Percentiles rank a stretch among this genome's conserved stretches.
These are phyloP conservation scores for Callinectes sapidus DNA, from an alignment of 2,888 invertebrate species.

Conservation along the genomic window DNA sequence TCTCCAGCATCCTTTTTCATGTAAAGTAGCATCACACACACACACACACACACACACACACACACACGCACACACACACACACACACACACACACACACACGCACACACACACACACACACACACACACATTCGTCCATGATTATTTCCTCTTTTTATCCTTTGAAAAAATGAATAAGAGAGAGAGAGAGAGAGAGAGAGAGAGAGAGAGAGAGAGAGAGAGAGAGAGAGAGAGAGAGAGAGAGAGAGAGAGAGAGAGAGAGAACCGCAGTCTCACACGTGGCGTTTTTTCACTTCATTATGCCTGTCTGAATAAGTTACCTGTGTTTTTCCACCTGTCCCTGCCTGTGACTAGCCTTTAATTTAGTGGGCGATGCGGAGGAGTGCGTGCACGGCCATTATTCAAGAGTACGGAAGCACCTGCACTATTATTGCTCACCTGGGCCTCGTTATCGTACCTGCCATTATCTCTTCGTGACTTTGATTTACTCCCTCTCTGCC, in stretches of 20 bases:
- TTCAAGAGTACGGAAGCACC: background rate
- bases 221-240: background rate
- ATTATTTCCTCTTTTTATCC: no score
- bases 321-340: slow-evolving; percentile 5
- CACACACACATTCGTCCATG: background rate
- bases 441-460: background rate
- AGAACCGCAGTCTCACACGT: background rate
- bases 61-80: background rate
- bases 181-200: slow-evolving; percentile 41
- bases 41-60: background rate
- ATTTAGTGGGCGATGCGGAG: background rate
- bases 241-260: no score
- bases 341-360: background rate
- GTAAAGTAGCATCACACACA: background rate
- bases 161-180: background rate
- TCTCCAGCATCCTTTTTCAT: background rate
- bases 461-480: background rate
- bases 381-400: background rate
- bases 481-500: background rate
- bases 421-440: background rate
- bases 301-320: slow-evolving; percentile 18
- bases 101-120: background rate
- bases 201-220: slow-evolving; percentile 34
- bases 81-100: slow-evolving; percentile 7
- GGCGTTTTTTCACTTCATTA: background rate